Evolutionary conservation across 2,113 vertebrate genomes (phyloP).

Genomic region (Thamnaconus septentrionalis): DNA sequence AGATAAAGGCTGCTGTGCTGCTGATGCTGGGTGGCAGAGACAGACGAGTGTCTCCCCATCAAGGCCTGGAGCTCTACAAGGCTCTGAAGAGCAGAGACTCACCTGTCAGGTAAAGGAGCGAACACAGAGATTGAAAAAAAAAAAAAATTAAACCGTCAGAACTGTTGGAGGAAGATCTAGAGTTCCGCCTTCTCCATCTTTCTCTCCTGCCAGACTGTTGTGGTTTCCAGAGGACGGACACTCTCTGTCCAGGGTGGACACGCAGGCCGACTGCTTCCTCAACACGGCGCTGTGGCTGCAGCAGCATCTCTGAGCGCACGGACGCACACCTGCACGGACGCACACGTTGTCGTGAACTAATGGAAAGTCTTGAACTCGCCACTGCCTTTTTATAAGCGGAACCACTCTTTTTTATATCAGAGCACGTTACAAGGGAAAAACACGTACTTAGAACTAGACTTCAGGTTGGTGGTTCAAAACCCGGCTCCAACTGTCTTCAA

Average conservation of each 20-base stretch:
- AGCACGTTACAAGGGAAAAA: slow-evolving; percentile 18
- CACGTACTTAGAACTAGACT: neutral
- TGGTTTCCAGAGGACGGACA: slow-evolving; percentile 85
- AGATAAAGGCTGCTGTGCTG: slow-evolving; percentile 68
- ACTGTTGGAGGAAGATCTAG: neutral
- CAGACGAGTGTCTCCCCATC: slow-evolving; percentile 79
- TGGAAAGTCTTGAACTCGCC: neutral
- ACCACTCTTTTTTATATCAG: neutral
- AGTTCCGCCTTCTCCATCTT: too few species aligned
- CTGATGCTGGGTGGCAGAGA: slow-evolving; percentile 81
- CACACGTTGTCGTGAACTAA: neutral
- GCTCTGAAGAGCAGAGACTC: slow-evolving; percentile 77
- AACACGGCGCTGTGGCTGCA: slow-evolving; percentile 79
- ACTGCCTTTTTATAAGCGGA: neutral
- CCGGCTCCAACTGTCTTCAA: too few species aligned
- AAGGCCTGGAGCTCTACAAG: slow-evolving; percentile 83
- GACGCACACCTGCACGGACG: neutral
- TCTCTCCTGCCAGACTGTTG: slow-evolving; percentile 72
- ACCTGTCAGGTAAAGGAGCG: slow-evolving; percentile 64
- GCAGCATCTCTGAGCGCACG: slow-evolving; percentile 58
- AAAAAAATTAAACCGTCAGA: neutral
- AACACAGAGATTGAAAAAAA: too few species aligned
- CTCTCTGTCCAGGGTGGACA: slow-evolving; percentile 75
- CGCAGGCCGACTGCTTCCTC: slow-evolving; percentile 74
- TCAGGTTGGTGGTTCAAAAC: too few species aligned